Evolutionary conservation across 2,797 vertebrate species (phyloP).

Genomic region (Chiroxiphia lanceolata): DNA sequence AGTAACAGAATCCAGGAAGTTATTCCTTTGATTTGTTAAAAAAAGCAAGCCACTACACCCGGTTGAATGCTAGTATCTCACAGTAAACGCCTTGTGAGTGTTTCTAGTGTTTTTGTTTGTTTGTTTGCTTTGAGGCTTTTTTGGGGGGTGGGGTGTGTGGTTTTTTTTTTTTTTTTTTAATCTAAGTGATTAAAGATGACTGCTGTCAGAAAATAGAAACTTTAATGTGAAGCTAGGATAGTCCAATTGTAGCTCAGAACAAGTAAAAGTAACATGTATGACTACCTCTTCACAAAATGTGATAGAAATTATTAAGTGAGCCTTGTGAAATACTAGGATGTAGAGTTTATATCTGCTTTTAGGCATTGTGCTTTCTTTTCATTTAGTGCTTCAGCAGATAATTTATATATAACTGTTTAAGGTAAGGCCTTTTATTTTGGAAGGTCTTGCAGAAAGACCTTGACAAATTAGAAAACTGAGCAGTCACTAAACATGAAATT

Average conservation of each 20-base stretch:
- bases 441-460: not conserved
- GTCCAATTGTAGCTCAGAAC: not conserved
- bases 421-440: slow-evolving; percentile 39
- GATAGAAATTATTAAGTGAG: not conserved
- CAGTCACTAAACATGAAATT: not conserved
- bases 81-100: not conserved
- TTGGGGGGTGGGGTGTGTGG: not conserved
- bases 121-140: not conserved
- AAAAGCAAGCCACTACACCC: not conserved
- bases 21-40: not conserved
- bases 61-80: not conserved
- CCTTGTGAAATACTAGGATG: not conserved
- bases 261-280: not conserved
- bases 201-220: not conserved
- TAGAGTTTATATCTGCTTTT: slow-evolving; percentile 7
- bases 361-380: not conserved
- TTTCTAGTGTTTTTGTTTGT: not conserved
- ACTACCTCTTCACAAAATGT: not conserved
- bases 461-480: not conserved
- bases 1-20: not conserved
- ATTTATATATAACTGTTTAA: slow-evolving; percentile 7
- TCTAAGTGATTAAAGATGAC: not conserved
- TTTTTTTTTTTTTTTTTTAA: not conserved
- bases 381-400: not conserved
- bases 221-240: not conserved